Evolutionary conservation across 2,888 invertebrate genomes (phyloP).

Genomic region (Uloborus plumipes): DNA sequence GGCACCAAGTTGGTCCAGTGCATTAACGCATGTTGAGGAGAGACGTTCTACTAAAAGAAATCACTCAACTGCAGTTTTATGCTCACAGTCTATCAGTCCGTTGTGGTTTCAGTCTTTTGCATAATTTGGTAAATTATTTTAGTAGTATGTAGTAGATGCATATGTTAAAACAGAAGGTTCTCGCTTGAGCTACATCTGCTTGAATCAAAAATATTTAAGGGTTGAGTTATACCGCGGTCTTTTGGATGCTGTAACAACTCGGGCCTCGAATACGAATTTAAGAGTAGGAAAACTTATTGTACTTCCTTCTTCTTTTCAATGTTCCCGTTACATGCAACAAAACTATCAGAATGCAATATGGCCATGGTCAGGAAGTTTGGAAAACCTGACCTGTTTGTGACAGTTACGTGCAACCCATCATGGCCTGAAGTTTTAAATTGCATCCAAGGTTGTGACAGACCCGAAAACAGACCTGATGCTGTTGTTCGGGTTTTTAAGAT

Average conservation of each 20-base stretch:
- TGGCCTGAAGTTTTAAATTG: conserved; percentile 70
- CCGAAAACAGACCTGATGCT: conserved; percentile 64
- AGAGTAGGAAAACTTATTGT: conserved; percentile 15
- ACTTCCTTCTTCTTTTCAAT: conserved; percentile 28
- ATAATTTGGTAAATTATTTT: neutral
- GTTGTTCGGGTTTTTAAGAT: conserved; percentile 67
- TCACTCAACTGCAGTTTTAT: conserved; percentile 17
- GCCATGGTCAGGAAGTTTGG: conserved; percentile 72
- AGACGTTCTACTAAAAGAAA: neutral
- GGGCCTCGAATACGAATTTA: conserved; percentile 1
- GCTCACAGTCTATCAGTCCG: conserved; percentile 1
- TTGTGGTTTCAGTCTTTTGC: conserved; percentile 9
- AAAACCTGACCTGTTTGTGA: conserved; percentile 72
- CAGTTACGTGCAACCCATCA: conserved; percentile 72
- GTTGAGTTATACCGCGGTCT: conserved; percentile 68
- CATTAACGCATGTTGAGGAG: conserved; percentile 8
- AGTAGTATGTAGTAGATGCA: conserved; percentile 68
- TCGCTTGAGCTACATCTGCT: conserved; percentile 66
- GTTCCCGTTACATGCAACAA: conserved; percentile 70
- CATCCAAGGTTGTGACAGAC: conserved; percentile 63
- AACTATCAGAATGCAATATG: conserved; percentile 72
- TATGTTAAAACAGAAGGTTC: conserved; percentile 68
- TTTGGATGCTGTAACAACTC: conserved; percentile 55
- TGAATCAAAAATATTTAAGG: conserved; percentile 68
- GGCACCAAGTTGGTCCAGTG: conserved; percentile 61